phyloP scores from a whole-genome alignment of 2,797 vertebrate genomes.

The Gymnopithys bicolor region DNA sequence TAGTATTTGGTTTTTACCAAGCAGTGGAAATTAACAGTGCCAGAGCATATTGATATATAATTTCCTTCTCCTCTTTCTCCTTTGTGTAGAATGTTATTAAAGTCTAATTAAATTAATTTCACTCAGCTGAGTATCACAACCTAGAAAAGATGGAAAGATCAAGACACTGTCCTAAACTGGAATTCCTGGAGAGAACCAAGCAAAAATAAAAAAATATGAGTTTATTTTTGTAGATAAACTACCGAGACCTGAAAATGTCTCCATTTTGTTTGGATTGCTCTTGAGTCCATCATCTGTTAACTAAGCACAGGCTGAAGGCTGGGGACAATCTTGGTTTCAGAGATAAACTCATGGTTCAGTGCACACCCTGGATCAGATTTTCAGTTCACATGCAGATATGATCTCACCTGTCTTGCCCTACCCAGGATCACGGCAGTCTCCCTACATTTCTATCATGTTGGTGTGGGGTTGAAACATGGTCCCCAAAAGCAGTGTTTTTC shows the following conservation, averaged over 20 bases:
- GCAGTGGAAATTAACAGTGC: neutral
- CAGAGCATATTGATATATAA: neutral
- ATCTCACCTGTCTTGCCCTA: neutral
- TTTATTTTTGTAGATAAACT: neutral
- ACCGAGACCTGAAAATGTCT: neutral
- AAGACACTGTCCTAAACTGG: slow-evolving; percentile 1
- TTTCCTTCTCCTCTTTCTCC: neutral
- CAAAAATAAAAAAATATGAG: neutral
- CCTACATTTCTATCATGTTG: accelerated
- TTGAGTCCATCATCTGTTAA: neutral
- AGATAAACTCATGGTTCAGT: neutral
- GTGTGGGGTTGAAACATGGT: neutral
- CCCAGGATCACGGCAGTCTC: neutral
- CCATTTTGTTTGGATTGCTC: neutral
- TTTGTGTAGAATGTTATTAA: neutral
- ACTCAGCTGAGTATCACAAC: neutral
- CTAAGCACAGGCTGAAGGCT: neutral
- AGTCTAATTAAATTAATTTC: slow-evolving; percentile 45
- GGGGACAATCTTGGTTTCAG: neutral
- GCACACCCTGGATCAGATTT: neutral
- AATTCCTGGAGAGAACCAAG: neutral
- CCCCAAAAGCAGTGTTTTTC: neutral
- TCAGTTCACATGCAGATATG: neutral
- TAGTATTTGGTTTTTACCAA: slow-evolving; percentile 26
- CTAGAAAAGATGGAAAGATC: neutral